phyloP scores from a whole-genome alignment of 2,888 invertebrate species.

The Phyto melanocephala region DNA sequence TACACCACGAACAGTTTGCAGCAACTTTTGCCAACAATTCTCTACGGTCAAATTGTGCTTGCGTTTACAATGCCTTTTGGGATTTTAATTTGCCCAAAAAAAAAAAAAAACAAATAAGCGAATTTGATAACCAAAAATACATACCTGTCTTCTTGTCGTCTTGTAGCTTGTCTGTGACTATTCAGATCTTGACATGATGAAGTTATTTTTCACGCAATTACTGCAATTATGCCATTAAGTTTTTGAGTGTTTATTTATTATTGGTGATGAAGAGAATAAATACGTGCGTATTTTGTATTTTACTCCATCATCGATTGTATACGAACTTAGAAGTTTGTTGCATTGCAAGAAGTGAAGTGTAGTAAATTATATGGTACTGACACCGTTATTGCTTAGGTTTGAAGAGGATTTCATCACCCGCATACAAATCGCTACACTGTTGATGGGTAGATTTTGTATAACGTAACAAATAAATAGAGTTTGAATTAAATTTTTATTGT shows the following conservation, averaged over 20 bases:
- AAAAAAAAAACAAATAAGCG: conserved; percentile 26
- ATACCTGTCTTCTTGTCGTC: not conserved
- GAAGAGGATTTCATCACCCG: conserved; percentile 31
- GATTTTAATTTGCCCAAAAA: not conserved
- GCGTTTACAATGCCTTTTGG: not conserved
- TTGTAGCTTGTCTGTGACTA: not conserved
- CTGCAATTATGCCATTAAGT: conserved; percentile 68
- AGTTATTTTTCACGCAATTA: conserved; percentile 71
- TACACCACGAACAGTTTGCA: not conserved
- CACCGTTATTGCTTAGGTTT: not conserved
- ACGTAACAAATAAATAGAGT: not conserved
- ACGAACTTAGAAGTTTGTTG: not conserved
- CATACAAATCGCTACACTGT: conserved; percentile 1
- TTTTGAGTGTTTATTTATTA: conserved; percentile 58
- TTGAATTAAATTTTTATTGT: not conserved
- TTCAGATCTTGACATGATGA: conserved; percentile 64
- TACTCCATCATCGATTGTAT: not conserved
- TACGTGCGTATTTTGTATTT: conserved; percentile 45
- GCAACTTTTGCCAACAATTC: not conserved
- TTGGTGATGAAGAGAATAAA: conserved; percentile 20
- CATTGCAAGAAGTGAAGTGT: not conserved
- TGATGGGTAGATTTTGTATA: conserved; percentile 20
- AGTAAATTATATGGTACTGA: conserved; percentile 47
- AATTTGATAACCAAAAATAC: conserved; percentile 41
- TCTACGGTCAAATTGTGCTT: not conserved